Percentiles rank a stretch among this genome's conserved stretches.
Conservation (phyloP, 2,113 vertebrate species). For the Ovis aries region ARS-UI_Ramb_v3.0 NC_056063.1:81774501-81775000, state of each 20-base stretch:
- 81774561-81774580: background rate
- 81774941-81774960: slow-evolving; percentile 31
- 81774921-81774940: background rate
- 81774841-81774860: background rate
- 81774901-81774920: background rate
- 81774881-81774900: background rate
- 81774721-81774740: background rate
- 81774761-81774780: background rate
- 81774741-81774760: background rate
- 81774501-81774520: background rate
- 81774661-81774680: background rate
- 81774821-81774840: background rate
- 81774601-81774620: background rate
- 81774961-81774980: slow-evolving; percentile 9
- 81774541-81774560: background rate
- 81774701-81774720: background rate
- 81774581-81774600: background rate
- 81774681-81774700: background rate
- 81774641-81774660: accelerated
- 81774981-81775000: slow-evolving; percentile 57
- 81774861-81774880: background rate
- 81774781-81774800: background rate
- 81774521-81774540: background rate
- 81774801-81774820: background rate
- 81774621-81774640: background rate